A percentile compares a stretch with the other conserved stretches of the same genome.
phyloP scores from a whole-genome alignment of 2,797 vertebrate genomes.

The Clarias fuscus region DNA sequence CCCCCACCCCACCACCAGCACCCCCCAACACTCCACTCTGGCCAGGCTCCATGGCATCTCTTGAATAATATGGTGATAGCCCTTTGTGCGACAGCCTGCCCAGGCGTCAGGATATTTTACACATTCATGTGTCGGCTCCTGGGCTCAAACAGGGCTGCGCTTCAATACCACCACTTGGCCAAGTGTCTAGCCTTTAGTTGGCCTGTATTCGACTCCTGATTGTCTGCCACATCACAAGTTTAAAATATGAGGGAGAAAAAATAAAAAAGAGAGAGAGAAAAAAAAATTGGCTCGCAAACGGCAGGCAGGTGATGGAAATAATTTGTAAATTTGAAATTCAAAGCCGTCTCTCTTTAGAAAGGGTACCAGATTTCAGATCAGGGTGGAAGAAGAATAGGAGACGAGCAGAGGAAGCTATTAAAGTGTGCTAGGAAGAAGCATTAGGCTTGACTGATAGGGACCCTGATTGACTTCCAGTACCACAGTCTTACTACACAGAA shows the following conservation, averaged over 20 bases:
- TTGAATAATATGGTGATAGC: constrained; percentile 74
- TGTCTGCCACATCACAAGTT: constrained; percentile 46
- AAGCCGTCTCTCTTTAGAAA: constrained; percentile 34
- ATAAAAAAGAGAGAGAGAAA: neutral
- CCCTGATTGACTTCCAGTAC: constrained; percentile 57
- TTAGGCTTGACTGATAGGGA: constrained; percentile 58
- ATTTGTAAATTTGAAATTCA: constrained; percentile 33
- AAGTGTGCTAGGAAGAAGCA: constrained; percentile 55
- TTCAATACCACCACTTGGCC: constrained; percentile 40
- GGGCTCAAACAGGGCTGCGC: constrained; percentile 50
- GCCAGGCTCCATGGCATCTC: constrained; percentile 70
- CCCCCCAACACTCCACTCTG: constrained; percentile 65
- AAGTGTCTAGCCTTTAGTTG: constrained; percentile 51
- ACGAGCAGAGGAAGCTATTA: constrained; percentile 58
- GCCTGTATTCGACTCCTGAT: constrained; percentile 36
- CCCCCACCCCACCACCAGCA: constrained; percentile 16
- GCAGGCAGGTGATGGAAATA: constrained; percentile 55
- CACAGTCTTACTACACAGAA: constrained; percentile 44
- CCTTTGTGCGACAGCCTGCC: constrained; percentile 72
- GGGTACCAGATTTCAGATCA: constrained; percentile 54
- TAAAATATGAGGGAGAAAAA: constrained; percentile 34
- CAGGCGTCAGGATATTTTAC: constrained; percentile 70
- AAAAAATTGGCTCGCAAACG: constrained; percentile 30
- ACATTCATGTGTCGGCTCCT: constrained; percentile 63
- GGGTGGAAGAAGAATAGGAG: constrained; percentile 52